Evolutionary conservation across 2,797 vertebrate genomes (phyloP).

Genomic region (Anisognathus igniventris): DNA sequence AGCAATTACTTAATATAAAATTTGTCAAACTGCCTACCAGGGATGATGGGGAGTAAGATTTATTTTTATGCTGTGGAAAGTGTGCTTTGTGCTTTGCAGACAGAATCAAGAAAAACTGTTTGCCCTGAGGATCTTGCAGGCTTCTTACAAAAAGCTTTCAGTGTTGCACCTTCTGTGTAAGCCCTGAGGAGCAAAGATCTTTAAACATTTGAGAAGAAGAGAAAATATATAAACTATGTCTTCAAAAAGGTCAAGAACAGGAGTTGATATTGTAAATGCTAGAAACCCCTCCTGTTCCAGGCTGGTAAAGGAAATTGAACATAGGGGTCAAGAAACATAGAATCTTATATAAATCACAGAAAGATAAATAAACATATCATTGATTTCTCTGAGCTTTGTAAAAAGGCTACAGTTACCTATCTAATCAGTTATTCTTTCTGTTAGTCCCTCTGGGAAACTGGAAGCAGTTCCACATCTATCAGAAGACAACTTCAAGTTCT

Average conservation of each 20-base stretch:
- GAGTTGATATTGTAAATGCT: neutral
- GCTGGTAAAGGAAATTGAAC: neutral
- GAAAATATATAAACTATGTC: slow-evolving; percentile 23
- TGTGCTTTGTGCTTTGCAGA: neutral
- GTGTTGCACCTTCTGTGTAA: neutral
- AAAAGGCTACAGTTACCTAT: neutral
- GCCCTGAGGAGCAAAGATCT: neutral
- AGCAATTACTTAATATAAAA: neutral
- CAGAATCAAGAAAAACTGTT: slow-evolving; percentile 4
- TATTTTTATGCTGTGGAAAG: neutral
- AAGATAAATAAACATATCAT: neutral
- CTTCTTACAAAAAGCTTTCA: neutral
- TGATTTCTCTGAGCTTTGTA: neutral
- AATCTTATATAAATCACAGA: neutral
- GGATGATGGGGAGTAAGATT: neutral
- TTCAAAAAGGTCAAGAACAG: neutral
- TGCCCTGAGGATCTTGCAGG: neutral
- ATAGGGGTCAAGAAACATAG: neutral
- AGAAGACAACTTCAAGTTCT: neutral
- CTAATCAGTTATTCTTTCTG: neutral
- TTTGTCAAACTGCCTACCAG: neutral
- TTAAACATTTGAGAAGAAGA: neutral
- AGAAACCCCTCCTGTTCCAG: neutral
- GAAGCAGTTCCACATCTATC: neutral
- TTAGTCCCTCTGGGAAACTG: neutral